A percentile compares a stretch with the other conserved stretches of the same genome.
These are phyloP conservation scores for Odontocolon sp. DNA, from an alignment of 2,888 invertebrate species.

Conservation along the genomic window DNA sequence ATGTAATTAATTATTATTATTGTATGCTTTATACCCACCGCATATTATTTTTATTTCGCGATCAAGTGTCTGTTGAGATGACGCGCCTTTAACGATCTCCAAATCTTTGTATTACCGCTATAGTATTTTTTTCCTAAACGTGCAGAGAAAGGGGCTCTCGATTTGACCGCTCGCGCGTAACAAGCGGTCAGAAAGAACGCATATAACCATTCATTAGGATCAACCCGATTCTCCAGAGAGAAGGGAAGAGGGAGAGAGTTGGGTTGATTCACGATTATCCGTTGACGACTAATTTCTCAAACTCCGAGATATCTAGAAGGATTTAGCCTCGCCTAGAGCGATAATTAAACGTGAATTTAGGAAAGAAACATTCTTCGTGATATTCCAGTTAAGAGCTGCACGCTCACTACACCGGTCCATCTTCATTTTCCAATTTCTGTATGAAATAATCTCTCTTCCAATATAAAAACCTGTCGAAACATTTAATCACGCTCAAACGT, in stretches of 20 bases:
- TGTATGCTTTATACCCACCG: slow-evolving; percentile 6
- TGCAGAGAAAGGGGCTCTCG: slow-evolving; percentile 25
- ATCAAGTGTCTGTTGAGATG: neutral
- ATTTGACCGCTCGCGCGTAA: slow-evolving; percentile 26
- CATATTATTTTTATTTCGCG: slow-evolving; percentile 32
- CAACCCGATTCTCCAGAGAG: slow-evolving; percentile 38
- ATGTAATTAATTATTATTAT: slow-evolving; percentile 29
- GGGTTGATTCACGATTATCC: slow-evolving; percentile 23
- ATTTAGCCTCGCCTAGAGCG: slow-evolving; percentile 47
- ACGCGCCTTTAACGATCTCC: slow-evolving; percentile 36
- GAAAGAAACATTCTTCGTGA: slow-evolving; percentile 43
- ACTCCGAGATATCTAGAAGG: slow-evolving; percentile 20
- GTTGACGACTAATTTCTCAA: slow-evolving; percentile 48
- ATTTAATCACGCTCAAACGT: slow-evolving; percentile 18
- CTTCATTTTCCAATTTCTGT: slow-evolving; percentile 18
- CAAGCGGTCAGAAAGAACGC: slow-evolving; percentile 18
- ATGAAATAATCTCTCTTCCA: neutral
- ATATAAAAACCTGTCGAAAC: slow-evolving; percentile 13
- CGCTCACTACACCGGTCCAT: slow-evolving; percentile 32
- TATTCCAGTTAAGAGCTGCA: slow-evolving; percentile 13
- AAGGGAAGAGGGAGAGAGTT: slow-evolving; percentile 37
- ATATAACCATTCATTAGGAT: slow-evolving; percentile 58
- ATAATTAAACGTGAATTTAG: slow-evolving; percentile 63
- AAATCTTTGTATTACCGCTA: slow-evolving; percentile 37
- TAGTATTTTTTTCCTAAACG: neutral